Base-by-base conservation (phyloP, 2,888 invertebrate genomes). In the Trichopria drosophilae region DNA sequence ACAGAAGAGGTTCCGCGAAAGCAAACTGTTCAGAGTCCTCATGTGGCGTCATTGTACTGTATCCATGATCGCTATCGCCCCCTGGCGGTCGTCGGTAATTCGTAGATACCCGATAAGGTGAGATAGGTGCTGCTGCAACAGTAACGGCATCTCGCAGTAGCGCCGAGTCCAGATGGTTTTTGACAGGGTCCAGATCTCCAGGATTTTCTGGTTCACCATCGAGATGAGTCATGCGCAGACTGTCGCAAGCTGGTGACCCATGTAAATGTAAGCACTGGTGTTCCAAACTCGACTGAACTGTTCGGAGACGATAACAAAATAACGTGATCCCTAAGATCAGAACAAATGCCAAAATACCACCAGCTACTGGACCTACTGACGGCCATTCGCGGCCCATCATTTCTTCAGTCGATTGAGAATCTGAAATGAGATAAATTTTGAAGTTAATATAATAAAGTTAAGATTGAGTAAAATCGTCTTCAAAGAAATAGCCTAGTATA, bases 11-110 rank as follows among this genome's bases (percentile, higher is more conserved):
- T 46, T 72, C 75, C 12, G 86, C 87, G 61, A 88, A 86, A 6
- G 87, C 87, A 59, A 88, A 84, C 61, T 89, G 88, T 69, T 92
- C 91, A 1, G 89, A 90, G 69, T 92, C 92, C 67, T 93, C 92
- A 64, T 92, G 91, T 1, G 90, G 91, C 1, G 92, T 93, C 93
- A 93, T 93, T 0, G 93, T 93, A 3, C 92, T 93, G 76, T 95
- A 95, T 2, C 95, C 95, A 69, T 94, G 93, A 78, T 95, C 95
- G n/a, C 91, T 93, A 63, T 87, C 87, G 34, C 86, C 87, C 0
- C 87, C 85, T 0, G 86, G 83, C 35, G 86, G 84, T 3, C 89
- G 84, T 22, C 90, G 81, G 69, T 90, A 91, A 45, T 85, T 86
- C 1, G 90, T 88, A 34, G 90, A 86, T 54, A 93, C 87, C 55